Conservation (phyloP, 2,797 vertebrate genomes). For the Poeciliopsis presidionis region DNA sequence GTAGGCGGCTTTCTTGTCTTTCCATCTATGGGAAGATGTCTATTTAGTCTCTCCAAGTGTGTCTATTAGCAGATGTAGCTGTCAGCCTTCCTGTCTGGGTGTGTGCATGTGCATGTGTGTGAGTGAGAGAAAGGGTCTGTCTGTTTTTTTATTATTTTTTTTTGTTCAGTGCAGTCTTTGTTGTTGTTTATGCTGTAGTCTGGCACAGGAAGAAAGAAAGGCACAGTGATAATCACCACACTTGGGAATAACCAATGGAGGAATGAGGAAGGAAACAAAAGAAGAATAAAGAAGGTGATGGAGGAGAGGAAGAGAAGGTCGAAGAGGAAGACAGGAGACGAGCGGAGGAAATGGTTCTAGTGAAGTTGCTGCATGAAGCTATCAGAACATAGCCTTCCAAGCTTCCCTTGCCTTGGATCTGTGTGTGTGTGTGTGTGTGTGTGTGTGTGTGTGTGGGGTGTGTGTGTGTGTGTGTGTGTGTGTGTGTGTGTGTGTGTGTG, state of each 20-base stretch:
- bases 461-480: background rate
- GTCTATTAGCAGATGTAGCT: slow-evolving; percentile 18
- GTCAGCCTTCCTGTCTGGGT: slow-evolving; percentile 5
- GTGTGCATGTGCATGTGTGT: slow-evolving; percentile 5
- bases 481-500: background rate
- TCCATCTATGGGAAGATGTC: slow-evolving; percentile 22
- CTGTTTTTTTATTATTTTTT: background rate
- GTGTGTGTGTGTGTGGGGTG: too few species aligned
- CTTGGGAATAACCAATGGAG: slow-evolving; percentile 33
- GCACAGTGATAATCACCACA: slow-evolving; percentile 49
- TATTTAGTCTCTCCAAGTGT: slow-evolving; percentile 35
- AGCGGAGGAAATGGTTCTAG: slow-evolving; percentile 64
- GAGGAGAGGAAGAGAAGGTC: slow-evolving; percentile 13
- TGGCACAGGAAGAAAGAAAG: slow-evolving; percentile 36
- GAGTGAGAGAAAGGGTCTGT: background rate
- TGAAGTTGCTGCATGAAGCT: slow-evolving; percentile 55
- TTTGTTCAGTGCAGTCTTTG: slow-evolving; percentile 36
- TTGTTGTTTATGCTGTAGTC: slow-evolving; percentile 46
- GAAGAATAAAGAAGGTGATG: slow-evolving; percentile 34
- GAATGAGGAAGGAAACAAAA: slow-evolving; percentile 37
- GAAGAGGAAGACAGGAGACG: background rate
- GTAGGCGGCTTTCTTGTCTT: slow-evolving; percentile 35
- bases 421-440: background rate
- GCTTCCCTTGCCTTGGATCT: slow-evolving; percentile 20
- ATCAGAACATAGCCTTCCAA: slow-evolving; percentile 51